Evolutionary conservation across 2,113 vertebrate genomes (phyloP).

Genomic region (Symphodus melops): DNA sequence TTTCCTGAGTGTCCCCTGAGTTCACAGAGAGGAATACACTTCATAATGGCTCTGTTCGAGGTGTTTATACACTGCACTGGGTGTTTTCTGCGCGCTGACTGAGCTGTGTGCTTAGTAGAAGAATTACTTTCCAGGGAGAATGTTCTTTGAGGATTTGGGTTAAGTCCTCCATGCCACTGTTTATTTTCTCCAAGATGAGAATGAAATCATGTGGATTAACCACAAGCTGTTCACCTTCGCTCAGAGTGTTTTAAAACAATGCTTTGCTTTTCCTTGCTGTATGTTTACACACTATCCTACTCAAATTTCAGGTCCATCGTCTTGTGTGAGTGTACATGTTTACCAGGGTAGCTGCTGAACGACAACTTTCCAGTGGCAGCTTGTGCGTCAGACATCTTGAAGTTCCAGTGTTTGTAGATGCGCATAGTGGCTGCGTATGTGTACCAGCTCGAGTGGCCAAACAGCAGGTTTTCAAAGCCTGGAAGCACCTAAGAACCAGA

Average conservation of each 20-base stretch:
- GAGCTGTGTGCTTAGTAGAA: slow-evolving; percentile 36
- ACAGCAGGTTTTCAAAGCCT: slow-evolving; percentile 90
- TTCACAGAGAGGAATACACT: slow-evolving; percentile 2
- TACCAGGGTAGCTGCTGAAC: slow-evolving; percentile 94
- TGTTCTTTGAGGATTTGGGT: slow-evolving; percentile 39
- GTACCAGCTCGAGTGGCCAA: slow-evolving; percentile 94
- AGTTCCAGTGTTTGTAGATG: slow-evolving; percentile 93
- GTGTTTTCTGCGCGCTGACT: slow-evolving; percentile 12
- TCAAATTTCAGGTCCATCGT: background rate
- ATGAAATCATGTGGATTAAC: slow-evolving; percentile 42
- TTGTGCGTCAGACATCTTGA: slow-evolving; percentile 83
- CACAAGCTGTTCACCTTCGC: slow-evolving; percentile 34
- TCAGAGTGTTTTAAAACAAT: slow-evolving; percentile 6
- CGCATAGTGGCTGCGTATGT: slow-evolving; percentile 90
- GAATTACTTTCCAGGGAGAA: slow-evolving; percentile 30
- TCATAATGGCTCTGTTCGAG: background rate
- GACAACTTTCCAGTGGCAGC: slow-evolving; percentile 83
- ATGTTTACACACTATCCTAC: background rate
- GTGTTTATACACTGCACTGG: background rate
- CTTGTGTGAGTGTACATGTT: background rate
- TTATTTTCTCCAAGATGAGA: slow-evolving; percentile 45
- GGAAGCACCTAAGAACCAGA: slow-evolving; percentile 85
- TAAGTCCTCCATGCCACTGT: slow-evolving; percentile 38
- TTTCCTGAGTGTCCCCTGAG: slow-evolving; percentile 38
- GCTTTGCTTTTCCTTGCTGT: background rate